Conservation (phyloP, 2,888 invertebrate genomes). For the Apotomis betuletana region DNA sequence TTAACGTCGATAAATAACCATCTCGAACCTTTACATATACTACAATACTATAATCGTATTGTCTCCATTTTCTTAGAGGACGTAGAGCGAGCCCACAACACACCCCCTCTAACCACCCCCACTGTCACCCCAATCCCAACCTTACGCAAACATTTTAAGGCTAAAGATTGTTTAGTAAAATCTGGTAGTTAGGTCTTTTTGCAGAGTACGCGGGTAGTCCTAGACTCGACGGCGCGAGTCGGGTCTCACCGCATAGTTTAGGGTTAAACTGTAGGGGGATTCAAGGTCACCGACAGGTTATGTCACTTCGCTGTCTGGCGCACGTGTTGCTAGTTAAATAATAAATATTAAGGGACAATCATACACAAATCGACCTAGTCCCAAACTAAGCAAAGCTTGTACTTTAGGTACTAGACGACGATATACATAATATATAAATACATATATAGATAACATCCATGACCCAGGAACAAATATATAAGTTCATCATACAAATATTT, state of each 20-base stretch:
- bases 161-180: constrained; percentile 23
- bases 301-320: constrained; percentile 38
- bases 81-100: constrained; percentile 73
- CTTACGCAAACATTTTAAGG: constrained; percentile 37
- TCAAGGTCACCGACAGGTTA: constrained; percentile 68
- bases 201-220: constrained; percentile 20
- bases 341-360: too few relatives aligned
- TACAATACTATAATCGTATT: constrained; percentile 73
- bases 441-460: too few relatives aligned
- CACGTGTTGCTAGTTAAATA: background rate
- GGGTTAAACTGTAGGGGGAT: constrained; percentile 67
- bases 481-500: too few relatives aligned
- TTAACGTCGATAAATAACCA: constrained; percentile 18
- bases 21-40: constrained; percentile 58
- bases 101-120: constrained; percentile 57
- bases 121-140: constrained; percentile 41
- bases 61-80: constrained; percentile 80
- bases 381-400: too few relatives aligned
- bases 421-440: too few relatives aligned
- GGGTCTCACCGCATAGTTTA: constrained; percentile 69
- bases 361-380: too few relatives aligned
- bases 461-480: too few relatives aligned
- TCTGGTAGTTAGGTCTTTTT: constrained; percentile 49
- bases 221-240: constrained; percentile 74
- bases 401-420: too few relatives aligned